Base-by-base conservation (phyloP, 2,113 vertebrate genomes). In the Vanacampus margaritifer region DNA sequence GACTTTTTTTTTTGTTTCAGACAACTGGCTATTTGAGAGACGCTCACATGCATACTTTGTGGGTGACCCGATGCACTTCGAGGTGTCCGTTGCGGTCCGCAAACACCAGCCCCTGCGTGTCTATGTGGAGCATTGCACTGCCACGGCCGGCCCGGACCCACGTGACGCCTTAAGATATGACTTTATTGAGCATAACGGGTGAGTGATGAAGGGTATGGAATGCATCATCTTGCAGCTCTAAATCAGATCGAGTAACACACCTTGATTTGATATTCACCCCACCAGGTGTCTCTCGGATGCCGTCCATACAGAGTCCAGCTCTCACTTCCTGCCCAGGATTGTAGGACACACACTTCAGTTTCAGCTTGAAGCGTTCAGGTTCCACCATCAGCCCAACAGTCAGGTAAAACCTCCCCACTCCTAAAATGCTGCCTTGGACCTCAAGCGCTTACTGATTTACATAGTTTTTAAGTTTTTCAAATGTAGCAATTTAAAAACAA, bases 271-370 rank as follows among this genome's bases (percentile, higher is more conserved):
- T 37, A 28, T 41, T 48, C 24, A 1, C 19, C 10, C 1, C 28
- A 54, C 50, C 69, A 91, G 90, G 50, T 91, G 90, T 79, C 80
- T 90, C 17, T n/a, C 37, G 37, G 90, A 90, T 23, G 76, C 86
- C 37, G 77, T 71, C 68, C 50, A 81, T 53, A 89, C 81, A 0
- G 85, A 86, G 66, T 90, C 89, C 17, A 80, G 28, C 24, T 87
- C 88, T 0, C 62, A 0, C 21, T 91, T 87, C 71, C 50, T 90
- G 7, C 80, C 75, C 21, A 79, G 90, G 71, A 24, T 37, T 1
- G 63, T 79, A 35, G 78, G 85, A 35, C 53, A 86, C 39, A 80
- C 64, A 41, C 75, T 91, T 64, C 72, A 79, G 45, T 84, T 91
- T 28, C 72, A 78, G 43, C 28, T 91, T 0, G 86, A 90, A 4